Evolutionary conservation across 2,888 invertebrate species (phyloP).

Genomic region (Malthinus seriepunctatus): DNA sequence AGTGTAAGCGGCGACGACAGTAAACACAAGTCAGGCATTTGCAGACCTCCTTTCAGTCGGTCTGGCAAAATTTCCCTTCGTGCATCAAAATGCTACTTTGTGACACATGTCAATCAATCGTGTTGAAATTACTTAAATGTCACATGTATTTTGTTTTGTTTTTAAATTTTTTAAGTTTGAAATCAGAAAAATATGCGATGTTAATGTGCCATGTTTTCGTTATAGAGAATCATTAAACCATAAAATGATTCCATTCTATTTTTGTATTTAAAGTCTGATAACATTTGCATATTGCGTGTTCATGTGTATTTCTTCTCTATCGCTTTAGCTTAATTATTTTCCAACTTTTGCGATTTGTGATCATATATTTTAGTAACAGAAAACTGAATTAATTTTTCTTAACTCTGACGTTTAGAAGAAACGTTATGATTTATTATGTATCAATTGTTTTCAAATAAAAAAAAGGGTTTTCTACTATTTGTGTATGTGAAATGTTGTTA

Average conservation of each 20-base stretch:
- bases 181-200: not conserved
- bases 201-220: conserved; percentile 12
- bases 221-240: conserved; percentile 11
- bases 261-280: conserved; percentile 19
- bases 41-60: too few species aligned
- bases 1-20: too few species aligned
- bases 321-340: not conserved
- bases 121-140: not conserved
- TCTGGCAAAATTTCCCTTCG: too few species aligned
- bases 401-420: conserved; percentile 12
- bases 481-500: not conserved
- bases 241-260: conserved; percentile 19
- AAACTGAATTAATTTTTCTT: conserved; percentile 16
- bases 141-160: too few species aligned
- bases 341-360: conserved; percentile 13
- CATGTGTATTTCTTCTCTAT: conserved; percentile 5
- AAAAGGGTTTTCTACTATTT: not conserved
- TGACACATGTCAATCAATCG: not conserved
- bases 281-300: conserved; percentile 24
- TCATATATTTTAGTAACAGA: conserved; percentile 6
- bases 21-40: too few species aligned
- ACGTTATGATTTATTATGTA: not conserved
- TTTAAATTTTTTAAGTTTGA: too few species aligned
- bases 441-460: conserved; percentile 3
- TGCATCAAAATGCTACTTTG: too few species aligned